Percentiles rank a stretch among this genome's conserved stretches.
These are phyloP conservation scores for Sylvilagus bachmani DNA, from an alignment of 2,113 vertebrate genomes.

Conservation along the genomic window DNA sequence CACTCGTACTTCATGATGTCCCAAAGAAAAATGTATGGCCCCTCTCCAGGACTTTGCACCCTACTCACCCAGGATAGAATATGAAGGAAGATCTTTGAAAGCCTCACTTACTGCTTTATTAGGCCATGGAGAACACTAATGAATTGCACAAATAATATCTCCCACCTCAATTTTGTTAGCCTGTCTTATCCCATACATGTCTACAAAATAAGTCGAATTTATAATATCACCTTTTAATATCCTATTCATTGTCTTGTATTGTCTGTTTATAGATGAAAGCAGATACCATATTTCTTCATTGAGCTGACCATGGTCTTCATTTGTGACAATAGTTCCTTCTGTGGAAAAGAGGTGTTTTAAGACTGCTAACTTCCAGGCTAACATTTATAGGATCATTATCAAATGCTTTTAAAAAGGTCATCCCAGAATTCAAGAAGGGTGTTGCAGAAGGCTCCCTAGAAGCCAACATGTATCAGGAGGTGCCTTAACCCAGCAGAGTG, in stretches of 20 bases:
- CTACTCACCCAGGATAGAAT: background rate
- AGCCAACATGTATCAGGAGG: background rate
- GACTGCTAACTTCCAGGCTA: background rate
- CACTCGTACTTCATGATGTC: background rate
- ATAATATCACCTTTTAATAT: slow-evolving; percentile 36
- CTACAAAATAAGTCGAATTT: slow-evolving; percentile 1
- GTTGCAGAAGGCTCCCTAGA: background rate
- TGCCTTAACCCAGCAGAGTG: background rate
- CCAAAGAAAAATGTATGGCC: background rate
- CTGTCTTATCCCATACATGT: background rate
- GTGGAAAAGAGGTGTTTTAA: background rate
- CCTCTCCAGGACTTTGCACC: background rate
- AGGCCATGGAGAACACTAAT: background rate
- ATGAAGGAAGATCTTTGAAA: background rate
- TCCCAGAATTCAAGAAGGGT: slow-evolving; percentile 25
- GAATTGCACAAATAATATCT: background rate
- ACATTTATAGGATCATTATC: slow-evolving; percentile 15
- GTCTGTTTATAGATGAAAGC: slow-evolving; percentile 24
- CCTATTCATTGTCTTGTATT: background rate
- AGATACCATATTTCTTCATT: slow-evolving; percentile 13
- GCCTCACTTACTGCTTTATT: background rate
- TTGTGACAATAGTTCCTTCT: slow-evolving; percentile 4
- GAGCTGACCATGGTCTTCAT: background rate
- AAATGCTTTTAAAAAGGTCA: background rate
- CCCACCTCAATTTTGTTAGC: background rate